phyloP scores from a whole-genome alignment of 1,140 invertebrate species.

The Aphis craccivora region DNA sequence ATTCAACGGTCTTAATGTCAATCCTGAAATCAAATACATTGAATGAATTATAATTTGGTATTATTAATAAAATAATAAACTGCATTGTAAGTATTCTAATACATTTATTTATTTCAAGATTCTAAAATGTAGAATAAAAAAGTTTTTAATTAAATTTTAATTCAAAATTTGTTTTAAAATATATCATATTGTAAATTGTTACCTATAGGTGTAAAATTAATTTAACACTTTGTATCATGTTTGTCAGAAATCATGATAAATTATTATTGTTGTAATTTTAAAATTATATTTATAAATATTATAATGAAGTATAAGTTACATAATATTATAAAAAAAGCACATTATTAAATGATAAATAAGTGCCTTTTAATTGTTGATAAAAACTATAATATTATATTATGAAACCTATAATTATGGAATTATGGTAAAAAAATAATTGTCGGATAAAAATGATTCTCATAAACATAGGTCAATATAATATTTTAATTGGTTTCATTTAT shows the following conservation, averaged over 20 bases:
- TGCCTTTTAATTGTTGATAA: neutral
- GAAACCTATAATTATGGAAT: neutral
- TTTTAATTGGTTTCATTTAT: neutral
- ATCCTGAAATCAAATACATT: constrained; percentile 68
- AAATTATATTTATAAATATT: neutral
- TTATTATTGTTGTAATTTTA: neutral
- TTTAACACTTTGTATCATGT: neutral
- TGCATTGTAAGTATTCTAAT: neutral
- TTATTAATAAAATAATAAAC: neutral
- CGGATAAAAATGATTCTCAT: neutral
- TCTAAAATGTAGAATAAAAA: neutral
- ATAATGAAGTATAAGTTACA: neutral
- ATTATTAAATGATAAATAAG: neutral
- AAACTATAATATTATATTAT: neutral
- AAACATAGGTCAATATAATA: neutral
- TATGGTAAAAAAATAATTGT: neutral
- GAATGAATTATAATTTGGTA: neutral
- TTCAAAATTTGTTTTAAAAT: neutral
- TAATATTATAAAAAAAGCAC: neutral
- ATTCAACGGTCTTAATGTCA: constrained; percentile 73
- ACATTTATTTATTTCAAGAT: neutral
- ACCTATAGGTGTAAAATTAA: neutral
- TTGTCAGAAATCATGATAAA: neutral
- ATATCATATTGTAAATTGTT: neutral
- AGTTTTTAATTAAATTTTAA: neutral